Evolutionary conservation across 2,888 invertebrate genomes (phyloP), one percentile per base, ranked within the genome.

Genomic region (Rhorus exstirpatorius): DNA sequence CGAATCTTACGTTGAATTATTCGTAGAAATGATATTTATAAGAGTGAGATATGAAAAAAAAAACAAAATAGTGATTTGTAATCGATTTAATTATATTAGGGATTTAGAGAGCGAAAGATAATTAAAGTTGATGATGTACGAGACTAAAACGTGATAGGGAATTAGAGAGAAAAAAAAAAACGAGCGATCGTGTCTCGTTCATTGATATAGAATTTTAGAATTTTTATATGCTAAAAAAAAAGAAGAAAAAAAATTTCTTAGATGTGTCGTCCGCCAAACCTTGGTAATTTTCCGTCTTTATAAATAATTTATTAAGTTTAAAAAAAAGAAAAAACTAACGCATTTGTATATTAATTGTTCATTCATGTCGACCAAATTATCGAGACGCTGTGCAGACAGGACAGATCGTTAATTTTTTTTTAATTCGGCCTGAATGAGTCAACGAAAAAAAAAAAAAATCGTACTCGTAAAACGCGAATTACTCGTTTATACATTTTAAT

Each of bases 121-220:
- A 75, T 68, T 55, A 74, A 81, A 60, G 78, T 81, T 72, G 74
- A 68, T 31, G 74, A 14, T 63, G 49, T 49, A 53, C 41, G 67
- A 68, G 72, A 60, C 41, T 49, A 63, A 71, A 71, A 65, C 49
- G 72, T 72, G 58, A 79, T 79, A 72, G 79, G 65, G 17, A 38
- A 26, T 24, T 55, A 65, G 63, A 55, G 35, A 24, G 19, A 38
- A 24, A 24, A 51, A 14, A 38, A 67, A 49, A 44, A 65, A 75
- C 79, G 81, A 72, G 63, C 49, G 35, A 58, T 44, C 31, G 21
- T 61, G 61, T 74, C 81, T 68, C 72, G 82, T 82, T 79, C 82
- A 75, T 79, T 6, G 63, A 78, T 61, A 55, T 82, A 82, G 79
- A 79, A 79, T 75, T 82, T 82, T 82, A 82, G 79, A 82, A 81